A percentile compares a stretch with the other conserved stretches of the same genome.
phyloP scores from a whole-genome alignment of 2,113 vertebrate species.

The Mobula hypostoma region DNA sequence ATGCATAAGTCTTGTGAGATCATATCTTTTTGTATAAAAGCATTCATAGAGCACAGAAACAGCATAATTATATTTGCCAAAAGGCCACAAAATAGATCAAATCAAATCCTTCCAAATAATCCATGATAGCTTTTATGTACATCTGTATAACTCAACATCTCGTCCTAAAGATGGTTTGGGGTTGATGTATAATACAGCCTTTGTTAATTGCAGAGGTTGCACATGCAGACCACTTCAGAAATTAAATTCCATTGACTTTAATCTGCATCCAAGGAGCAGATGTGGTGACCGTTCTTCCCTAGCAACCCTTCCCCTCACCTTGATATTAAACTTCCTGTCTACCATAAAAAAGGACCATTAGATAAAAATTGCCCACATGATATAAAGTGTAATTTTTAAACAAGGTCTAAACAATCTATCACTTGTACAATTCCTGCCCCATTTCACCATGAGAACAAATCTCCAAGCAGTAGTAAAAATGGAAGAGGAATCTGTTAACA shows the following conservation, averaged over 20 bases:
- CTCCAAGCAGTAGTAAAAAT: neutral
- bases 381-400: neutral
- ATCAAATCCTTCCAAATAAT: neutral
- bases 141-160: neutral
- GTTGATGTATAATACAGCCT: too few species aligned
- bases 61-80: neutral
- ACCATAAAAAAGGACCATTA: too few species aligned
- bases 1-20: neutral
- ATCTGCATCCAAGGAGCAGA: neutral
- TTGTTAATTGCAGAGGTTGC: too few species aligned
- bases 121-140: neutral
- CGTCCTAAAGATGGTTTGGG: neutral
- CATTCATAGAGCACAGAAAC: neutral
- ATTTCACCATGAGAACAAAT: neutral
- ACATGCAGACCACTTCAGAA: too few species aligned
- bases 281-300: neutral
- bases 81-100: neutral
- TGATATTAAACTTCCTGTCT: too few species aligned
- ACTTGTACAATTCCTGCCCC: neutral
- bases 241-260: too few species aligned
- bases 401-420: neutral
- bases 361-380: too few species aligned
- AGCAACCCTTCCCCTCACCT: too few species aligned
- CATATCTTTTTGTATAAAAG: neutral
- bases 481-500: neutral